These are phyloP conservation scores for Chionoecetes opilio DNA, from an alignment of 1,140 invertebrate species.

Conservation along the genomic window DNA sequence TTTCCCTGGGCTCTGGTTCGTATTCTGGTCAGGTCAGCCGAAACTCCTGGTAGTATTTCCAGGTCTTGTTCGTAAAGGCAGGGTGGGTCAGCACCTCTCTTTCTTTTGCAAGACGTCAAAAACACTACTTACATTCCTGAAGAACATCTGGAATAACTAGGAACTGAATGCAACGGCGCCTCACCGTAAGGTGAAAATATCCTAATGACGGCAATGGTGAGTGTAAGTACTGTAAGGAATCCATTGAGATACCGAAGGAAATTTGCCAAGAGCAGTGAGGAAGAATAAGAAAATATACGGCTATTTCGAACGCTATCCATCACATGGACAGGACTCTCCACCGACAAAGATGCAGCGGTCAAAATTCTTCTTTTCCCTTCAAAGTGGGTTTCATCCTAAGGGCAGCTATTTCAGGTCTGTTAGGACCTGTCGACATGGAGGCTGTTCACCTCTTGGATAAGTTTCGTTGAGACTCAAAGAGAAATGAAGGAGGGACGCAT, in stretches of 20 bases:
- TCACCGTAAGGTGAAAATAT: background rate
- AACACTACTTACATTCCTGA: background rate
- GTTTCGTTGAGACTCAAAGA: background rate
- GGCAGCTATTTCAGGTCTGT: background rate
- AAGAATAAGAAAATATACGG: background rate
- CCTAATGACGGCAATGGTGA: background rate
- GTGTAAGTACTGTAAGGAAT: background rate
- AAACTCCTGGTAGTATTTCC: constrained; percentile 19
- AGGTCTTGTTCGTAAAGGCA: constrained; percentile 12
- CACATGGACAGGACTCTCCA: background rate
- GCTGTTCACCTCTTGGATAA: background rate
- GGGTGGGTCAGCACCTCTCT: background rate
- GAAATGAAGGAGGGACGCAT: background rate
- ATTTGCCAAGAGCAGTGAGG: background rate
- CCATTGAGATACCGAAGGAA: background rate
- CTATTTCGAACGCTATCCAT: background rate
- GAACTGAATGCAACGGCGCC: background rate
- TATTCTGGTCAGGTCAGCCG: constrained; percentile 3
- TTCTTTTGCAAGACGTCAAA: background rate
- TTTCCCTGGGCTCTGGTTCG: background rate
- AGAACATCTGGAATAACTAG: background rate
- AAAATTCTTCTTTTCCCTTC: background rate
- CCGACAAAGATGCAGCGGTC: constrained; percentile 14
- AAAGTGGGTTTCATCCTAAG: background rate
- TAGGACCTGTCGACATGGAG: background rate